Base-by-base conservation (phyloP, 2,797 vertebrate genomes). In the Avahi laniger region DNA sequence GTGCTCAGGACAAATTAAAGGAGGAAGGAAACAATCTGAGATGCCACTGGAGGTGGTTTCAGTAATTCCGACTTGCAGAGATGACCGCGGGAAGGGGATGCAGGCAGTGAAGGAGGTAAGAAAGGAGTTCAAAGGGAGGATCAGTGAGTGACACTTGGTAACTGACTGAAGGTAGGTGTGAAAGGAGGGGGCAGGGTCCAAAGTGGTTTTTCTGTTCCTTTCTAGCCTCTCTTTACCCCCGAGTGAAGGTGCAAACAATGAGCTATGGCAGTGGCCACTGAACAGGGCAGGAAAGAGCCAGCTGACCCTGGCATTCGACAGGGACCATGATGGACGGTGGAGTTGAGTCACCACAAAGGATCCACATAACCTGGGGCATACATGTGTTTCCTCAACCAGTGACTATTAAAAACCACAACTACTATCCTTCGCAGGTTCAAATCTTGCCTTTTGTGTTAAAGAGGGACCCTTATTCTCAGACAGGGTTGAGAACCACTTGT, bases 11-110 rank as follows among this genome's bases (percentile, higher is more conserved):
- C 0, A 10, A 28, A 83, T 48, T 78, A 85, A 63, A 78, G 41
- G 43, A 88, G 70, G 78, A 89, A 97, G 84, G 65, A 90, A 90
- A 88, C 33, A 46, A 76, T 81, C 41, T 82, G 52, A 65, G 59
- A 33, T 81, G 33, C 50, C 86, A 24, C 50, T 73, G 30, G 65
- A 90, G 61, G 48, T n/a, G 41, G 52, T 65, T 93, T 78, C 54
- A 38, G 35, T 59, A 67, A 93, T 43, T 69, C 18, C 1, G 8
- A 41, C 80, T 48, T 4, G 5, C 81, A 59, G 82, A 79, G 20
- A n/a, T 3, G 17, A 48, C n/a, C 59, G 9, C 8, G 57, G 65
- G 12, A 35, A 15, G 20, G 41, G n/a, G 38, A 28, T 7, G 24
- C 67, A 57, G n/a, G 52, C 26, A 13, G 9, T 0, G 5, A 22